Conservation (phyloP, 2,113 vertebrate species). For the Budorcas taxicolor region DNA sequence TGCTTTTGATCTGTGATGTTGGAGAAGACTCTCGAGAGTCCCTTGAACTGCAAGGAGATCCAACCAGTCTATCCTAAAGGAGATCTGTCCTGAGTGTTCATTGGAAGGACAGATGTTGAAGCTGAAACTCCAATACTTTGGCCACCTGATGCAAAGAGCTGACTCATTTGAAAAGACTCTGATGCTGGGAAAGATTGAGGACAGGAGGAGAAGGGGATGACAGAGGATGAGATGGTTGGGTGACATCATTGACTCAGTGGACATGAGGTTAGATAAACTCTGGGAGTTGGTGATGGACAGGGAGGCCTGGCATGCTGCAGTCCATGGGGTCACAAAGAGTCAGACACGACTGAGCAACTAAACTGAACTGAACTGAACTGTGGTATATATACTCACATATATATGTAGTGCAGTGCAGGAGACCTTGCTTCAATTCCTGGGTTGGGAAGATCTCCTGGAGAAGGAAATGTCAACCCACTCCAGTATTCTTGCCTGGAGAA, state of each 20-base stretch:
- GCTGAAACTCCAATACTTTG: neutral
- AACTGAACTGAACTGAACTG: neutral
- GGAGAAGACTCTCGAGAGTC: neutral
- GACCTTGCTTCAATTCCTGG: neutral
- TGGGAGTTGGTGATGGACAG: rapidly evolving
- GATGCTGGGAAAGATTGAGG: neutral
- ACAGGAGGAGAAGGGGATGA: neutral
- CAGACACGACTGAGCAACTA: rapidly evolving
- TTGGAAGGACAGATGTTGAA: neutral
- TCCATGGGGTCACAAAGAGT: neutral
- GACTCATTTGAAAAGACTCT: neutral
- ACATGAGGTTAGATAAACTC: neutral
- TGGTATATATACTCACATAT: neutral
- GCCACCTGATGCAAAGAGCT: neutral
- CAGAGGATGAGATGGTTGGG: neutral
- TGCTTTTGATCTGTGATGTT: neutral
- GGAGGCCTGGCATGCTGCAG: neutral
- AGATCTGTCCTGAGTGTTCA: neutral
- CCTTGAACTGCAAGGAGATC: neutral
- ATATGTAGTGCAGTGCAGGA: neutral
- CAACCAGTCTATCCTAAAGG: neutral
- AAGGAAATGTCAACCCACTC: neutral
- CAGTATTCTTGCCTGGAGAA: neutral
- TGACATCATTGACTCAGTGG: neutral
- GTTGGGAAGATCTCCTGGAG: neutral